Evolutionary conservation across 2,888 invertebrate genomes (phyloP), one percentile per base, ranked within the genome.

Genomic region (Odontomyia ornata): DNA sequence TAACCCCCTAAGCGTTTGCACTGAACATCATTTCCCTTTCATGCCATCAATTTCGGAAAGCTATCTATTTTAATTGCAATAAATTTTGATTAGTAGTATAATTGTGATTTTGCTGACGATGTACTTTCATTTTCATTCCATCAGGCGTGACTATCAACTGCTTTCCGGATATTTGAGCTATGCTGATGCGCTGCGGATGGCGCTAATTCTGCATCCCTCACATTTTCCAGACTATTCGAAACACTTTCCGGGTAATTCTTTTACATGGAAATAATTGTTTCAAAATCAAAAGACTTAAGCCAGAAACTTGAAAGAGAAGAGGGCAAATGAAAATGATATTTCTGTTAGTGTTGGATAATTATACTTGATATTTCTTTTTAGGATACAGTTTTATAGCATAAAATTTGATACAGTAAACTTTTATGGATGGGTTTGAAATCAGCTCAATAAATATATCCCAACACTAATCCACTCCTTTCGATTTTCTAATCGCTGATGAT

Each of bases 111-210:
- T 52, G 52, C n/a, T 13, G 52, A 52, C 52, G 15, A 52, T 52
- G 3, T 52, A 52, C 52, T 52, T 52, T 52, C 52, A 52, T 52
- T 52, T 52, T 52, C 52, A n/a, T 52, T 15, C 52, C 52, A 52
- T 9, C 18, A n/a, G 13, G 52, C 13, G 13, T 15, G 5, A 36
- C 36, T 9, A 36, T 36, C 3, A 36, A 36, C 9, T 9, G 9
- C 36, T 3, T 36, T 36, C 5, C 36, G 9, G 9, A 3, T 9
- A 36, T 9, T 5, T 5, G 9, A 5, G 36, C 36, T 5, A 9
- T 36, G 36, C 36, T 5, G 36, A n/a, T n/a, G 36, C 36, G 36
- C 36, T 5, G 36, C 36, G 9, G 9, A 36, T 36, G 3, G 36
- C 36, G 36, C 3, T 36, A 3, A 3, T 5, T 3, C 3, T 36